Evolutionary conservation across 2,113 vertebrate species (phyloP).

Genomic region (Alouatta palliata): DNA sequence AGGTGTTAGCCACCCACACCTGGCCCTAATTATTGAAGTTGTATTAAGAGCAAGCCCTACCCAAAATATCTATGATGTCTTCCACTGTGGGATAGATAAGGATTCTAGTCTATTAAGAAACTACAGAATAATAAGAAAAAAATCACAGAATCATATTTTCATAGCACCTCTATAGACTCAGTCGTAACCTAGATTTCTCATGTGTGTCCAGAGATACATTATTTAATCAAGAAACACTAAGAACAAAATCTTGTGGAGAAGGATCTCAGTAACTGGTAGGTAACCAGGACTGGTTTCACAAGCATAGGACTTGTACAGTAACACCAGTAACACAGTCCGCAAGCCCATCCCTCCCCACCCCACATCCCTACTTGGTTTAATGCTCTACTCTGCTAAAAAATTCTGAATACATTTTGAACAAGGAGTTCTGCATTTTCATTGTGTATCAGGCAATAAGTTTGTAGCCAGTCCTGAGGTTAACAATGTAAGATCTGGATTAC

Average conservation of each 20-base stretch:
- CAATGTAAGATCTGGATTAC: neutral
- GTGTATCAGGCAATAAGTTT: neutral
- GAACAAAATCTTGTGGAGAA: neutral
- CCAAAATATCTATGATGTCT: neutral
- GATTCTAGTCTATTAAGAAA: neutral
- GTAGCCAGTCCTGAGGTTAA: neutral
- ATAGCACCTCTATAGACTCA: neutral
- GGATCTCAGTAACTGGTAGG: neutral
- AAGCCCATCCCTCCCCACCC: neutral
- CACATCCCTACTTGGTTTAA: neutral
- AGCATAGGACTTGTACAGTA: fast-evolving
- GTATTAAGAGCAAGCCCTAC: neutral
- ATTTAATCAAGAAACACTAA: constrained; percentile 21
- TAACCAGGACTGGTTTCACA: neutral
- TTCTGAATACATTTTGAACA: neutral
- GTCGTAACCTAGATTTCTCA: neutral
- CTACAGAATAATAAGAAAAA: neutral
- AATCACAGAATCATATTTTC: neutral
- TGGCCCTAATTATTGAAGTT: neutral
- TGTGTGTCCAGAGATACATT: neutral
- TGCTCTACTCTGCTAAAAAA: neutral
- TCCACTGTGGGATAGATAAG: neutral
- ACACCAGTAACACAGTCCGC: too few relatives aligned
- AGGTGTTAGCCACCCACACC: too few relatives aligned
- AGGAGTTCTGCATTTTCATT: constrained; percentile 22